Percentiles rank a stretch among this genome's conserved stretches.
These are phyloP conservation scores for Sinonovacula constricta DNA, from an alignment of 1,140 invertebrate species.

Conservation along the genomic window DNA sequence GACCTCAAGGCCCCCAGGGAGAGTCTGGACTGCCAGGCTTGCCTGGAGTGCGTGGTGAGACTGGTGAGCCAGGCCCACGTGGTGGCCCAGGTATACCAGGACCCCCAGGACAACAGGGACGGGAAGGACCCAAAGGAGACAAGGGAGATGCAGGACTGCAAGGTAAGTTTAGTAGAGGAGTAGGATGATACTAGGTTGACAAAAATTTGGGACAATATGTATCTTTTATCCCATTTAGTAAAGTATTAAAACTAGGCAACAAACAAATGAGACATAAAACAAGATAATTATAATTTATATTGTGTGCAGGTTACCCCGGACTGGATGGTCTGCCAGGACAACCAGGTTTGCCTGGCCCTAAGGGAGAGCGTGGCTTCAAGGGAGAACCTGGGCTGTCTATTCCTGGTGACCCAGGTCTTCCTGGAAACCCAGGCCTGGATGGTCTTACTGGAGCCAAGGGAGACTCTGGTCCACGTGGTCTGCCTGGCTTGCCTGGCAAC, in stretches of 20 bases:
- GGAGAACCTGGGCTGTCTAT: slow-evolving; percentile 62
- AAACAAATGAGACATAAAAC: too few species aligned
- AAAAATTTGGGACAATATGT: too few species aligned
- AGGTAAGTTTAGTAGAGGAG: slow-evolving; percentile 52
- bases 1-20: slow-evolving; percentile 64
- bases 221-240: too few species aligned
- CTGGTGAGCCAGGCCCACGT: slow-evolving; percentile 56
- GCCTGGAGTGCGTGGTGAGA: slow-evolving; percentile 65
- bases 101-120: slow-evolving; percentile 58
- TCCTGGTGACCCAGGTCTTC: slow-evolving; percentile 52
- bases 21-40: slow-evolving; percentile 65
- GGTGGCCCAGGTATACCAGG: slow-evolving; percentile 61
- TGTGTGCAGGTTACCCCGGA: slow-evolving; percentile 61
- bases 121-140: slow-evolving; percentile 59
- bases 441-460: slow-evolving; percentile 61
- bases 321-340: slow-evolving; percentile 62
- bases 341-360: slow-evolving; percentile 65
- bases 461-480: slow-evolving; percentile 52
- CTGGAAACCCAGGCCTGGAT: slow-evolving; percentile 44
- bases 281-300: too few species aligned
- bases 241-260: too few species aligned
- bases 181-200: too few species aligned
- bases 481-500: slow-evolving; percentile 58
- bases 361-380: slow-evolving; percentile 61
- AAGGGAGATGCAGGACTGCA: slow-evolving; percentile 58